Base-by-base conservation (phyloP, 2,797 vertebrate genomes). In the Enteromius treurensis region DNA sequence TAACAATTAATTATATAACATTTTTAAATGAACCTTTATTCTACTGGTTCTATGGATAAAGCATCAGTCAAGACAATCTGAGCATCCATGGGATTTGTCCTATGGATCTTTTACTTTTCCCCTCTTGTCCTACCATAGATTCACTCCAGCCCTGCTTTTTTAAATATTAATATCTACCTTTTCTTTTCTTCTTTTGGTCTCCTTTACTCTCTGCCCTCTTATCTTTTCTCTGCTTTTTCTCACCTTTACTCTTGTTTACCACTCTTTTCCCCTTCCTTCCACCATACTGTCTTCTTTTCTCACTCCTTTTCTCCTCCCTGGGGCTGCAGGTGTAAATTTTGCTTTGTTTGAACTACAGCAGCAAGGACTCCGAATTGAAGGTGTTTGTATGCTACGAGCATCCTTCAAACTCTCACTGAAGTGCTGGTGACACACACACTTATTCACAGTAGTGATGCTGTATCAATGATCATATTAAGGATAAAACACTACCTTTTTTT, bases 321-420 rank as follows among this genome's bases (percentile, higher is more conserved):
- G 29, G 13, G 68, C 81, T 83, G 60, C 21, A 68, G 77, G 60
- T 86, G 77, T 86, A 82, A 83, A 88, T 84, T 81, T 79, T 79
- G 32, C 70, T 79, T 82, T 84, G 81, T 79, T 85, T 83, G 78
- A 83, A 85, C 64, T 83, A 84, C 73, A 79, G 79, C 77, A 76
- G 67, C 71, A 45, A 83, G 78, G 78, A 80, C 47, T 75, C 67
- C 5, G 80, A 76, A 81, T 53, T 47, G 40, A 82, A 45, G 74
- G 17, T 67, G 77, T 87, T 87, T 83, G 76, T 78, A 84, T 86
- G 58, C 77, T 62, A 53, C 6, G 40, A 55, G 65, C 67, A 75
- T 86, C 60, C 79, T 75, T 62, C 80, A 79, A 77, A 73, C 58
- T 73, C 73, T 77, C 71, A 29, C 69, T 79, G 53, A 60, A 80